Evolutionary conservation across 2,797 vertebrate genomes (phyloP), one percentile per base, ranked within the genome.

Genomic region (Tapera naevia): DNA sequence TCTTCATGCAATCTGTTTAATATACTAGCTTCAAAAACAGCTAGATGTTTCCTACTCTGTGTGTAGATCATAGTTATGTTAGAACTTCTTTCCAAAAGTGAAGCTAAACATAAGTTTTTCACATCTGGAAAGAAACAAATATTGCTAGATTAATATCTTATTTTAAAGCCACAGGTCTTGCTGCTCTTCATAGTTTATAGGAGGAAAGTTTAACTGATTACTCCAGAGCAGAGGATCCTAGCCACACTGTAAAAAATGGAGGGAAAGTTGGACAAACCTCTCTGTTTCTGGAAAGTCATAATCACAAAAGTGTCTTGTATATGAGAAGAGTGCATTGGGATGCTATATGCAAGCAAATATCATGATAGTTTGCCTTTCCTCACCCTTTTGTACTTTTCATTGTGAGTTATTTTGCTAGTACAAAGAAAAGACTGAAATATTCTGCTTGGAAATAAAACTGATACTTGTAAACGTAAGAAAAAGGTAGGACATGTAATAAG

Each of bases 371-470:
- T 37, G 53, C n/a, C 48, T 86, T 27, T 46, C n/a, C 43, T 43
- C 48, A 17, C 15, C 14, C 27, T 60, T 27, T 3, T 15, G 19
- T 58, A 11, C 15, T 0, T 67, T 11, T 25, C 41, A 0, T 0
- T 12, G 18, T 16, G 13, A 43, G 13, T 46, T 58, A 21, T 7
- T 54, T 57, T 50, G 35, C 32, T 86, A 27, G 12, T 17, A 2
- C 6, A 41, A 48, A 48, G 50, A 32, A 35, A 33, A n/a, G 50
- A 25, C 28, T 80, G 48, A 18, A 65, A 12, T 8, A 6, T 7
- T 35, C 22, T 2, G 0, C 72, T 17, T 57, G 64, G 43, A 56
- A 54, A 2, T 46, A n/a, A 39, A 6, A 2, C 7, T 57, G 27
- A 7, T 79, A 27, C 58, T 65, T 43, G n/a, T 17, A 6, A 10